Evolutionary conservation across 2,113 vertebrate species (phyloP).

Genomic region (Fulmarus glacialis): DNA sequence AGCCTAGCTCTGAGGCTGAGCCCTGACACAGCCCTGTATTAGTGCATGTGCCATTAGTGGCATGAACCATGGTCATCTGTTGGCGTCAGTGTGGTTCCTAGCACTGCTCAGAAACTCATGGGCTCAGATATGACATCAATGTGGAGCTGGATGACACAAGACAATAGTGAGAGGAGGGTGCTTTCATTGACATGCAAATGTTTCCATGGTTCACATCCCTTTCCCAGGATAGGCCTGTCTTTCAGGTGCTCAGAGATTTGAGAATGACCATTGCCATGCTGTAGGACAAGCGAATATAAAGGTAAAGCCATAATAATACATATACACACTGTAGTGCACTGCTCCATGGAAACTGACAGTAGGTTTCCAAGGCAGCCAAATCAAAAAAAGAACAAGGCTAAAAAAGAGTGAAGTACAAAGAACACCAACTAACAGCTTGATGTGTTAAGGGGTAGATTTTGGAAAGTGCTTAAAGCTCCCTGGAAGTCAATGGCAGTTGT

Average conservation of each 20-base stretch:
- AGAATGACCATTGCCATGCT: not conserved
- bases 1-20: not conserved
- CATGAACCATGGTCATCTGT: not conserved
- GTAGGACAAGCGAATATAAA: not conserved
- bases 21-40: not conserved
- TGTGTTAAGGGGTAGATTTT: not conserved
- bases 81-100: not conserved
- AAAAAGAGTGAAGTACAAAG: not conserved
- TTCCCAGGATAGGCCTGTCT: not conserved
- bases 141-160: not conserved
- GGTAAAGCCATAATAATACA: not conserved
- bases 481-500: not conserved
- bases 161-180: not conserved
- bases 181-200: not conserved
- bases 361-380: conserved; percentile 62
- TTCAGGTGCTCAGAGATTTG: not conserved
- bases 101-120: not conserved
- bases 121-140: not conserved
- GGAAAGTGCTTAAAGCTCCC: not conserved
- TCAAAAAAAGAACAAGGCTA: not conserved
- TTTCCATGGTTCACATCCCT: not conserved
- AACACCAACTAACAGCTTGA: not conserved
- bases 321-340: not conserved
- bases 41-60: not conserved
- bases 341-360: conserved; percentile 49